These are phyloP conservation scores for Alligator sinensis DNA, from an alignment of 2,113 vertebrate genomes.

Conservation along the genomic window DNA sequence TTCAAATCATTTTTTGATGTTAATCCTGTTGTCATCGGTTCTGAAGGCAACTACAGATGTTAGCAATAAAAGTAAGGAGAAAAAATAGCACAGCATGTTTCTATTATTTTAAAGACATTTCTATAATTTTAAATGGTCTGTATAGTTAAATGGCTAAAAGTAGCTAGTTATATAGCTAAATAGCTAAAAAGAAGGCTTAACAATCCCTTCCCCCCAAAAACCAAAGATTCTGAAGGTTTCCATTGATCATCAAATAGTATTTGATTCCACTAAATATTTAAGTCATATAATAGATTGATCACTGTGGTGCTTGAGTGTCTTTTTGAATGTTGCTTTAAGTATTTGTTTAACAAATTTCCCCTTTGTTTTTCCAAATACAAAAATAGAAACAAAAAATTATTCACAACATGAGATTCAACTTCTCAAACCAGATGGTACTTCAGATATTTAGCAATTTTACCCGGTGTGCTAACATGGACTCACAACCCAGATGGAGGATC, in stretches of 20 bases:
- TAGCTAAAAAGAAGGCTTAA: too few species aligned
- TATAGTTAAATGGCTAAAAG: neutral
- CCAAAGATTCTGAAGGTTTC: neutral
- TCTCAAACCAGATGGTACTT: slow-evolving; percentile 17
- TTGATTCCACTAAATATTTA: neutral
- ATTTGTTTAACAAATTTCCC: neutral
- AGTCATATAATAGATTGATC: neutral
- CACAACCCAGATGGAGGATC: neutral
- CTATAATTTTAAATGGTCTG: neutral
- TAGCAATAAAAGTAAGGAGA: neutral
- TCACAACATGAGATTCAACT: neutral
- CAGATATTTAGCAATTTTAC: slow-evolving; percentile 16
- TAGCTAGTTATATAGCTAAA: too few species aligned
- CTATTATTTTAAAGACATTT: neutral
- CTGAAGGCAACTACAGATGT: neutral
- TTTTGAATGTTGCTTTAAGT: neutral
- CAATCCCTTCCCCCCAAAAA: too few species aligned
- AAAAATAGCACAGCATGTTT: neutral
- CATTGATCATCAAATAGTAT: neutral
- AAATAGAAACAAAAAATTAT: neutral
- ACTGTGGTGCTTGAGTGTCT: neutral
- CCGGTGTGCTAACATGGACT: neutral
- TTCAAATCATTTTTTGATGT: too few species aligned
- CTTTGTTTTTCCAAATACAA: neutral
- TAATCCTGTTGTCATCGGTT: too few species aligned